These are phyloP conservation scores for Drosophila truncata DNA, from an alignment of 1,140 invertebrate species.

Conservation along the genomic window DNA sequence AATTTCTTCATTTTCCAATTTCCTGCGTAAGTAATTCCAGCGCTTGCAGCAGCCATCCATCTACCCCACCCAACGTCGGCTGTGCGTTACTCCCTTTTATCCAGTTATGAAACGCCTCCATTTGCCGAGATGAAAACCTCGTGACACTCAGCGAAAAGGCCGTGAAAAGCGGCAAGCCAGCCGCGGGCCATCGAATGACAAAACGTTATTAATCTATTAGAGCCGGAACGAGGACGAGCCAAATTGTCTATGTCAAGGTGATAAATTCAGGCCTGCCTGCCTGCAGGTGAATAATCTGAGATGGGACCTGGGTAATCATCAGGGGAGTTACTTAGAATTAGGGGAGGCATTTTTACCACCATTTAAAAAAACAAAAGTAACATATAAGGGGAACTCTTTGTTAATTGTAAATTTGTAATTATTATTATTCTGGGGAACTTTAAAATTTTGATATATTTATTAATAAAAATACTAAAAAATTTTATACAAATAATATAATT, in stretches of 20 bases:
- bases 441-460: background rate
- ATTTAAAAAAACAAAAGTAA: constrained; percentile 3
- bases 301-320: constrained; percentile 10
- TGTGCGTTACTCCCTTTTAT: constrained; percentile 7
- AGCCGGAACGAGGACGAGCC: constrained; percentile 46
- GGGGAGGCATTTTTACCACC: background rate
- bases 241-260: constrained; percentile 73
- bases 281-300: constrained; percentile 47
- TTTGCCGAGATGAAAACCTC: constrained; percentile 10
- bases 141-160: constrained; percentile 35
- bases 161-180: constrained; percentile 15
- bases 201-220: constrained; percentile 82
- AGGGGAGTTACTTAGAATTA: constrained; percentile 2
- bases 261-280: constrained; percentile 71
- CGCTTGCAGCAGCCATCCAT: constrained; percentile 20
- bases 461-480: background rate
- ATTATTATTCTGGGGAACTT: background rate
- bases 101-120: constrained; percentile 58
- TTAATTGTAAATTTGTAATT: background rate
- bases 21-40: constrained; percentile 52
- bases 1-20: constrained; percentile 67
- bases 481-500: background rate
- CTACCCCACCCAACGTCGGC: background rate
- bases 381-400: background rate
- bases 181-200: constrained; percentile 64